Base-by-base conservation (phyloP, 2,888 invertebrate species). In the Lobophora halterata region DNA sequence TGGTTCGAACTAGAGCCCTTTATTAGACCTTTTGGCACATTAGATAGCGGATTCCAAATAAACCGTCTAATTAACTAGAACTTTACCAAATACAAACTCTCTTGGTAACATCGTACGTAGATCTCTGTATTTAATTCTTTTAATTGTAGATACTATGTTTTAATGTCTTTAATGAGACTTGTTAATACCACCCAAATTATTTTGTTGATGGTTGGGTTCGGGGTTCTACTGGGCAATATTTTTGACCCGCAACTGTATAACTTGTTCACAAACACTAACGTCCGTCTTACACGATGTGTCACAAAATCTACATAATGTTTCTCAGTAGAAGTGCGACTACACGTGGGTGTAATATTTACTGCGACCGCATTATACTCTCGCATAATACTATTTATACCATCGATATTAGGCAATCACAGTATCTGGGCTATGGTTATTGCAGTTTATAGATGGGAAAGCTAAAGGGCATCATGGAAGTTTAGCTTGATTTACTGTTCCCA, bases 391-490 rank as follows among this genome's bases (percentile, higher is more conserved):
- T 45, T 39, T 45, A 33, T 32, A 31, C 17, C n/a, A 20, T 24
- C 10, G 24, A 27, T 38, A 35, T 46, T 35, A 39, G 16, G 18
- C 39, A 36, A 39, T 38, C 33, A 28, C 16, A 36, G 12, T 39
- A 40, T 29, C 34, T 48, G 24, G 20, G 13, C 35, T 32, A 36
- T 19, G 42, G 27, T 20, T 17, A 14, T 28, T 47, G 14, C 18
- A 30, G 46, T 46, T 41, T 39, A 46, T 38, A 11, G 20, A 20
- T 13, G n/a, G 4, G 5, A 31, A 19, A 20, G 34, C 35, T 37
- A 46, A 40, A 41, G 46, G 43, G 46, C 38, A 45, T 29, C 29
- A 37, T n/a, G n/a, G n/a, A n/a, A n/a, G 23, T 43, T 38, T 33
- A 23, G 5, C 19, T 36, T 44, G 48, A 48, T 51, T 48, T 46